Base-by-base conservation (phyloP, 2,113 vertebrate genomes). In the Opisthocomus hoazin region DNA sequence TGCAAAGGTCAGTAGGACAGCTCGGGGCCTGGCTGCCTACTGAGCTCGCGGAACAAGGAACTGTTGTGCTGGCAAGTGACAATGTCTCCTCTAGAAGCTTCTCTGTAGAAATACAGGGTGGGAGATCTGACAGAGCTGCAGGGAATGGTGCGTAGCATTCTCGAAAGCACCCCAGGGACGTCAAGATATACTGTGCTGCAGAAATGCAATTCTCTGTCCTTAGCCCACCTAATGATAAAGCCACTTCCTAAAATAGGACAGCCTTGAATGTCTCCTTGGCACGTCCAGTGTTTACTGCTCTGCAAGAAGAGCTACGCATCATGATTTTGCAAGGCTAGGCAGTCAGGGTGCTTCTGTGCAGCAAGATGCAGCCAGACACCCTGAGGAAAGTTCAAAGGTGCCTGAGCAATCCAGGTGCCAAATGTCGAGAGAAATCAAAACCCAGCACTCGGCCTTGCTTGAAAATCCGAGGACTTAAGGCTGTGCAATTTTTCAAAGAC, bases 61-160 rank as follows among this genome's bases (percentile, higher is more conserved):
- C 36, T 51, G 63, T 24, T 64, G 45, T 43, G 60, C 73, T 89
- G 77, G 46, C 32, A 43, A 24, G 69, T 54, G 41, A 74, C 14
- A 12, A 41, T 0, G 0, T 27, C 84, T 73, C 57, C 53, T 64
- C 6, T 14, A 77, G 63, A 57, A 81, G 11, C 69, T 78, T 2
- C 3, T 82, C 65, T 58, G 26, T 1, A 27, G 46, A 45, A 57
- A 48, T 61, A 45, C 0, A 0, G 32, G 22, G 58, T 12, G 22
- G 75, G 66, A 88, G 58, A 30, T 43, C 22, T 29, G 50, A 13
- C 73, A 76, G 66, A 50, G 71, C 89, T 56, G 45, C 64, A 80
- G 71, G 83, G 48, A 57, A 34, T 12, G 39, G 53, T 12, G 70
- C 9, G 45, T 7, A 60, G 50, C 2, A 1, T 15, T 48, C 89